Evolutionary conservation across 2,113 vertebrate genomes (phyloP), one percentile per base, ranked within the genome.

Genomic region (Puffinus mauretanicus): DNA sequence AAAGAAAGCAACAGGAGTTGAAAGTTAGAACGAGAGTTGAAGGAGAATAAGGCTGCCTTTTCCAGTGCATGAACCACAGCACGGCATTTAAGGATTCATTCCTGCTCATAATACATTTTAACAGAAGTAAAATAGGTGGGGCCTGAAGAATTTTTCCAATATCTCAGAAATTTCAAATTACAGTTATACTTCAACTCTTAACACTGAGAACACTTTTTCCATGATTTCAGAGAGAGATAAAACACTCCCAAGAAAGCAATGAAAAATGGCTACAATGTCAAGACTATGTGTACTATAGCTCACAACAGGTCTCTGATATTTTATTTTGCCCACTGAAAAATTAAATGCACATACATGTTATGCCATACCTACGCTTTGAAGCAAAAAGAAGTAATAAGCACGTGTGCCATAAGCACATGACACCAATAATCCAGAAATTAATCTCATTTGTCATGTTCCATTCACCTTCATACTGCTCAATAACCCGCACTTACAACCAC

Each of bases 221-320:
- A 4, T 27, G 0, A 20, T 51, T 89, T 80, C 57, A 70, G 21
- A 66, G 25, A 44, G 26, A n/a, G 18, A 9, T 19, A 66, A 82
- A 86, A 52, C 10, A 15, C 11, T 29, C 8, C 8, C 27, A 24
- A 24, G 13, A 22, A 29, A 83, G 8, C 1, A 34, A 3, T 17
- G 34, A 49, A 78, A 82, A 88, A 57, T 9, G 10, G 3, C 6
- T 86, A 3, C 7, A 5, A 2, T 2, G 7, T 24, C 55, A 79
- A 20, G 2, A 3, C 10, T 21, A 1, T 6, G 9, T 0, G 0
- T 36, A 14, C 32, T 27, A 9, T 6, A 66, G 30, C 52, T 32
- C 46, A 51, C 55, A 60, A 38, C 13, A 79, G 32, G 29, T 10
- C 49, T 78, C n/a, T 77, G 38, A 11, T 26, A 26, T 1, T 8